Percentiles rank a stretch among this genome's conserved stretches.
Conservation (phyloP, 53 echinoderm and acorn worm species). For the Patiria pectinifera region DNA sequence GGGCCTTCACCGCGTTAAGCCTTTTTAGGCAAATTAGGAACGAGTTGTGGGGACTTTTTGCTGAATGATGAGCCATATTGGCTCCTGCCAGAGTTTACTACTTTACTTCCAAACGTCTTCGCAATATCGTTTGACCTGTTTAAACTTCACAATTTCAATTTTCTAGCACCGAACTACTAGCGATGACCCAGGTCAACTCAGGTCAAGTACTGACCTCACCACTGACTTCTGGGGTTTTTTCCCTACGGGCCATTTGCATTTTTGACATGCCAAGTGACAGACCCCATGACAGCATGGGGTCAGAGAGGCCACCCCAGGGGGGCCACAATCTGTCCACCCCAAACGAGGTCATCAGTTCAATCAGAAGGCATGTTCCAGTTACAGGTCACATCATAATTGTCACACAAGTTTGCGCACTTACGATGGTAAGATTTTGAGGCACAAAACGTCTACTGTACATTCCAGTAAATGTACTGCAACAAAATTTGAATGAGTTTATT, state of each 20-base stretch:
- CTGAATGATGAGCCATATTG: too few relatives aligned
- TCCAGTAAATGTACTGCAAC: too few relatives aligned
- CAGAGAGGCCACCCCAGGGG: constrained; percentile 19
- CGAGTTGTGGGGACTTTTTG: too few relatives aligned
- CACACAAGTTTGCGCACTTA: not conserved
- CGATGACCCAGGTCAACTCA: constrained; percentile 39
- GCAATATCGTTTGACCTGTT: too few relatives aligned
- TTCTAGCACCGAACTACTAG: not conserved
- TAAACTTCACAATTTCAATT: not conserved
- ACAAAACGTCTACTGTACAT: too few relatives aligned
- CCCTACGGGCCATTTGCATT: constrained; percentile 53
- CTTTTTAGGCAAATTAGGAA: too few relatives aligned
- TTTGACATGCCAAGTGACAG: constrained; percentile 50
- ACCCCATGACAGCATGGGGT: constrained; percentile 31
- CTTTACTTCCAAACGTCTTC: not conserved
- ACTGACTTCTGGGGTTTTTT: not conserved
- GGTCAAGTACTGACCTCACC: constrained; percentile 32
- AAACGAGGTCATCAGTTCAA: constrained; percentile 40
- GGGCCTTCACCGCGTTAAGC: too few relatives aligned
- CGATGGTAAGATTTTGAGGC: not conserved
- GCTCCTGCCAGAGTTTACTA: too few relatives aligned
- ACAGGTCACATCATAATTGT: not conserved
- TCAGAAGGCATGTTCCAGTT: not conserved
- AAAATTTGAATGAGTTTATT: too few relatives aligned
- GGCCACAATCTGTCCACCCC: constrained; percentile 29